Conservation (phyloP, 2,113 vertebrate genomes). For the Gnathonemus longibarbis region DNA sequence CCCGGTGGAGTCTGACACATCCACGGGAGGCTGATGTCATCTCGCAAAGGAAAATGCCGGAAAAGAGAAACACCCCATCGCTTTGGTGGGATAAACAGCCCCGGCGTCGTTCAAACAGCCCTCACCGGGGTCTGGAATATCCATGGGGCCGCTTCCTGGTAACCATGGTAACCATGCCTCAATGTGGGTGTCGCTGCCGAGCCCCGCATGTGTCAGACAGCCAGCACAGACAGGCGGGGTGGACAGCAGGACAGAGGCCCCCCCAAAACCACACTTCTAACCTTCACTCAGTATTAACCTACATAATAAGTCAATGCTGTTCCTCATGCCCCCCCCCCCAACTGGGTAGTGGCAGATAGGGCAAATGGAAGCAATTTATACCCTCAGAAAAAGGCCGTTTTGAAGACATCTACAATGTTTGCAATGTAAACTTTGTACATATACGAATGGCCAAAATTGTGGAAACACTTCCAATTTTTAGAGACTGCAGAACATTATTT, state of each 20-base stretch:
- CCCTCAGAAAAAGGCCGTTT: constrained; percentile 35
- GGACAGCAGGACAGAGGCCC: neutral
- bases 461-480: too few relatives aligned
- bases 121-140: neutral
- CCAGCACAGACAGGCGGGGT: neutral
- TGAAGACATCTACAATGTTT: constrained; percentile 51
- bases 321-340: constrained; percentile 1
- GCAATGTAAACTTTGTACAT: constrained; percentile 31
- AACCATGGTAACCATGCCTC: neutral
- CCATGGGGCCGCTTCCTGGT: neutral
- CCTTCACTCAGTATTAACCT: constrained; percentile 26
- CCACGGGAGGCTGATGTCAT: neutral
- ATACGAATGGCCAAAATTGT: constrained; percentile 15
- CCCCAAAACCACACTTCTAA: constrained; percentile 20
- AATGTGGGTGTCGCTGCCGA: neutral
- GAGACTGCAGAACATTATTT: too few relatives aligned
- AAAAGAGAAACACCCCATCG: constrained; percentile 8
- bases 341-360: neutral
- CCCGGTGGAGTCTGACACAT: neutral
- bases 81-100: neutral
- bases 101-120: neutral
- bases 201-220: neutral
- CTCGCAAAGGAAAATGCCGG: neutral
- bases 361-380: constrained; percentile 53
- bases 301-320: constrained; percentile 17